Evolutionary conservation across 2,888 invertebrate species (phyloP).

Genomic region (Leptinotarsa tumamoca): DNA sequence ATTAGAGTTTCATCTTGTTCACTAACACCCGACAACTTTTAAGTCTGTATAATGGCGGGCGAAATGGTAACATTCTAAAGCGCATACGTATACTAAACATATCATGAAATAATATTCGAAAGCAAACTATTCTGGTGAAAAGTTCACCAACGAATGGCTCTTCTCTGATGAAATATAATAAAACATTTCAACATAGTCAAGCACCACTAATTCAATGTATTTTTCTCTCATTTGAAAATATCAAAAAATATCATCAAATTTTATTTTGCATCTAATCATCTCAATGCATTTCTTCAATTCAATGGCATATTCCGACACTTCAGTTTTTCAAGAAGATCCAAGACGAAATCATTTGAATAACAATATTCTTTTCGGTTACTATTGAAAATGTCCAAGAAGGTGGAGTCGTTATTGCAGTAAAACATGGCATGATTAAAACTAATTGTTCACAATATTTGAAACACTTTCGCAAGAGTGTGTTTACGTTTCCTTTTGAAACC

Average conservation of each 20-base stretch:
- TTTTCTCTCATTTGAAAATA: too few species aligned
- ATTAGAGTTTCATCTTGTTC: neutral
- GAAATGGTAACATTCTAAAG: neutral
- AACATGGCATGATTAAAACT: constrained; percentile 4
- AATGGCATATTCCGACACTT: neutral
- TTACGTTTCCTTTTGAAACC: neutral
- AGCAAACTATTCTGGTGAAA: neutral
- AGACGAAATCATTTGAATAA: neutral
- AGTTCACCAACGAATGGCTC: neutral
- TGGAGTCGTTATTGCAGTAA: constrained; percentile 3
- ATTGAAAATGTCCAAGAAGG: constrained; percentile 6
- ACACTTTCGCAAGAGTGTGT: neutral
- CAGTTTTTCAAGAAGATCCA: neutral
- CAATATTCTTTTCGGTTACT: neutral
- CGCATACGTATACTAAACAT: neutral
- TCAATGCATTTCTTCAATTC: neutral
- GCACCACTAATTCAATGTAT: too few species aligned
- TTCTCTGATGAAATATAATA: neutral
- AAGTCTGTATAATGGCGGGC: neutral
- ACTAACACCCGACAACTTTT: constrained; percentile 11
- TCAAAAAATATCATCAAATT: neutral
- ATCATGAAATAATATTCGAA: too few species aligned
- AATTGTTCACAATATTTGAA: neutral
- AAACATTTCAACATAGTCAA: too few species aligned
- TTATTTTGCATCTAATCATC: neutral